A percentile compares a stretch with the other conserved stretches of the same genome.
Evolutionary conservation across 2,113 vertebrate species (phyloP).

Genomic region (Thunnus maccoyii): DNA sequence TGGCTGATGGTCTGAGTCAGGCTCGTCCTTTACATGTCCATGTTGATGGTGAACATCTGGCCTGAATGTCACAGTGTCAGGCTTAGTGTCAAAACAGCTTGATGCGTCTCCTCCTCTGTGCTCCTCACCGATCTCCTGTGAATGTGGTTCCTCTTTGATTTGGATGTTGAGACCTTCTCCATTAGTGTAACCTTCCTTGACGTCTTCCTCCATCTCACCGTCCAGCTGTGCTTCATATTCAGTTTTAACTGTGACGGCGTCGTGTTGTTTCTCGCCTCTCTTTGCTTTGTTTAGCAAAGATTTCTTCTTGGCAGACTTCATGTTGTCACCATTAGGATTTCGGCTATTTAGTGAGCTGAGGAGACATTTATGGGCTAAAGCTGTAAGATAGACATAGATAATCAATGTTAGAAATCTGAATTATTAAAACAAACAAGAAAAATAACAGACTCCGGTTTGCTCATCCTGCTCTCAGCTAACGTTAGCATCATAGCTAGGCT

Average conservation of each 20-base stretch:
- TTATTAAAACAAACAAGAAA: neutral
- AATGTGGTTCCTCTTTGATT: conserved; percentile 80
- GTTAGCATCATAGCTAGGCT: conserved; percentile 43
- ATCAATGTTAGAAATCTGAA: too few species aligned
- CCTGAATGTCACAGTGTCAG: conserved; percentile 20
- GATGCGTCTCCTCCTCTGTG: neutral
- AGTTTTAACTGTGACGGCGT: conserved; percentile 38
- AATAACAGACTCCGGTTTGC: neutral
- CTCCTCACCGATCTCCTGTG: conserved; percentile 59
- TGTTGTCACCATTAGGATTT: conserved; percentile 22
- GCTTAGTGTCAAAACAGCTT: conserved; percentile 36
- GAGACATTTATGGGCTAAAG: too few species aligned
- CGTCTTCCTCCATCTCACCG: conserved; percentile 28
- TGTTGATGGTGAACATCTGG: conserved; percentile 39
- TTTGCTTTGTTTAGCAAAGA: conserved; percentile 21
- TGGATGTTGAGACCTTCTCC: conserved; percentile 43
- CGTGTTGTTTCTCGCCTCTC: conserved; percentile 8
- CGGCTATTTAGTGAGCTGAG: conserved; percentile 8
- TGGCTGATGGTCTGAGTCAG: conserved; percentile 21
- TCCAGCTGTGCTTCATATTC: conserved; percentile 41
- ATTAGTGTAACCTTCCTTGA: conserved; percentile 20
- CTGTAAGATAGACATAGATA: too few species aligned
- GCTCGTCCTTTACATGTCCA: conserved; percentile 69
- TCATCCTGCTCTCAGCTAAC: conserved; percentile 1
- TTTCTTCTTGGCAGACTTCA: conserved; percentile 56